Evolutionary conservation across 1,140 invertebrate species (phyloP).

Genomic region (Drosophila bipectinata): DNA sequence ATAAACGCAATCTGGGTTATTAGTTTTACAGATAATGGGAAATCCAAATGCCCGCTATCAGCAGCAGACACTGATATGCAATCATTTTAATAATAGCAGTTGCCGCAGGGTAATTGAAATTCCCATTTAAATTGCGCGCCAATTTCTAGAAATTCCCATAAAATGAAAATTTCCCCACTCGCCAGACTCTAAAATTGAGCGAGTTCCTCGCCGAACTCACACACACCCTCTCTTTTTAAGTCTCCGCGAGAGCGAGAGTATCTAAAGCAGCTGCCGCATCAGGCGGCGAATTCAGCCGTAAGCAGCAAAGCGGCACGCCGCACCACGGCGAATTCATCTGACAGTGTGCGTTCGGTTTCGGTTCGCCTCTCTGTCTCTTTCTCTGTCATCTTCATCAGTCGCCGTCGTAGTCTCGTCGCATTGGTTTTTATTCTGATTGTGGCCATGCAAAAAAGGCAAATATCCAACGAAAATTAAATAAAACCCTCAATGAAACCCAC

Average conservation of each 20-base stretch:
- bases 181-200: slow-evolving; percentile 37
- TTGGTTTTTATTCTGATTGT: slow-evolving; percentile 79
- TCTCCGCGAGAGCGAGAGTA: slow-evolving; percentile 11
- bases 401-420: slow-evolving; percentile 71
- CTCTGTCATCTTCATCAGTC: slow-evolving; percentile 74
- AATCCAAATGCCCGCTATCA: slow-evolving; percentile 3
- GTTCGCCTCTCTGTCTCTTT: slow-evolving; percentile 44
- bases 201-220: slow-evolving; percentile 29
- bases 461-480: slow-evolving; percentile 51
- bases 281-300: slow-evolving; percentile 23
- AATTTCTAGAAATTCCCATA: slow-evolving; percentile 11
- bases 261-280: slow-evolving; percentile 46
- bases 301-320: slow-evolving; percentile 10
- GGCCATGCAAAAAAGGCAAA: slow-evolving; percentile 76
- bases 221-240: slow-evolving; percentile 33
- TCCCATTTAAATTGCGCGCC: slow-evolving; percentile 57
- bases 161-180: slow-evolving; percentile 56
- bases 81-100: not conserved
- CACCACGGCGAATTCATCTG: slow-evolving; percentile 33
- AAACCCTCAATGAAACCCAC: slow-evolving; percentile 43
- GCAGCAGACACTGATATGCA: slow-evolving; percentile 9
- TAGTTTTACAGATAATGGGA: slow-evolving; percentile 20
- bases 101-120: not conserved
- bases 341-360: not conserved
- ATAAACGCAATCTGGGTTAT: slow-evolving; percentile 32